These are phyloP conservation scores for Leptopilina boulardi DNA, from an alignment of 1,140 invertebrate species.

Conservation along the genomic window DNA sequence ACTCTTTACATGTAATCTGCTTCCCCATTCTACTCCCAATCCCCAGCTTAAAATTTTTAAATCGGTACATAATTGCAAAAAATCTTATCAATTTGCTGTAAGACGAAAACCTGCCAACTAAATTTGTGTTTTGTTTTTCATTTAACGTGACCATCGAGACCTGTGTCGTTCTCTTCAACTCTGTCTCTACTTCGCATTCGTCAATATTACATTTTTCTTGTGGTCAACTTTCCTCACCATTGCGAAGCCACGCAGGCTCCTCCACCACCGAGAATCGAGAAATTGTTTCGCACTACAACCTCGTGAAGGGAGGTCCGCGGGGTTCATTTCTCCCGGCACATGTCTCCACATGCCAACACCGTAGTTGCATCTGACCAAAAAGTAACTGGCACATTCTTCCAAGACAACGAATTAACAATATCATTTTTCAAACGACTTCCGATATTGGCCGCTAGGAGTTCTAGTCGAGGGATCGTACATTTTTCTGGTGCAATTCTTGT, in stretches of 20 bases:
- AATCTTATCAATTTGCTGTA: slow-evolving; percentile 58
- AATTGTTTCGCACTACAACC: slow-evolving; percentile 62
- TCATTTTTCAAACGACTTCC: slow-evolving; percentile 16
- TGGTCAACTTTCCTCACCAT: slow-evolving; percentile 51
- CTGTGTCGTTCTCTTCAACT: slow-evolving; percentile 44
- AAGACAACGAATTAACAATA: slow-evolving; percentile 26
- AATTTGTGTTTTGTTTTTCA: slow-evolving; percentile 37
- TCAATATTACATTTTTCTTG: slow-evolving; percentile 19
- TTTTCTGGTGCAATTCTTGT: slow-evolving; percentile 37
- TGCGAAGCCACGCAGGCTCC: slow-evolving; percentile 64
- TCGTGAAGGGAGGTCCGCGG: slow-evolving; percentile 69
- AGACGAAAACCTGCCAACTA: slow-evolving; percentile 47
- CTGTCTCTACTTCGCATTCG: slow-evolving; percentile 41
- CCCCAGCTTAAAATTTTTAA: slow-evolving; percentile 51
- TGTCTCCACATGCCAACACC: slow-evolving; percentile 45
- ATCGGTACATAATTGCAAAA: slow-evolving; percentile 47
- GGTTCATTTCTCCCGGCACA: slow-evolving; percentile 57
- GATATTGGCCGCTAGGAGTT: slow-evolving; percentile 48
- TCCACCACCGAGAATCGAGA: slow-evolving; percentile 67
- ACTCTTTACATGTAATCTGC: slow-evolving; percentile 48
- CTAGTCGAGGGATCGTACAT: slow-evolving; percentile 43
- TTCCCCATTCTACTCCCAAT: slow-evolving; percentile 38
- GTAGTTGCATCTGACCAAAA: slow-evolving; percentile 47
- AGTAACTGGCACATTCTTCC: neutral
- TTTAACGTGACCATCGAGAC: slow-evolving; percentile 25